Conservation (phyloP, 1,140 invertebrate genomes). For the Zophobas morio region DNA sequence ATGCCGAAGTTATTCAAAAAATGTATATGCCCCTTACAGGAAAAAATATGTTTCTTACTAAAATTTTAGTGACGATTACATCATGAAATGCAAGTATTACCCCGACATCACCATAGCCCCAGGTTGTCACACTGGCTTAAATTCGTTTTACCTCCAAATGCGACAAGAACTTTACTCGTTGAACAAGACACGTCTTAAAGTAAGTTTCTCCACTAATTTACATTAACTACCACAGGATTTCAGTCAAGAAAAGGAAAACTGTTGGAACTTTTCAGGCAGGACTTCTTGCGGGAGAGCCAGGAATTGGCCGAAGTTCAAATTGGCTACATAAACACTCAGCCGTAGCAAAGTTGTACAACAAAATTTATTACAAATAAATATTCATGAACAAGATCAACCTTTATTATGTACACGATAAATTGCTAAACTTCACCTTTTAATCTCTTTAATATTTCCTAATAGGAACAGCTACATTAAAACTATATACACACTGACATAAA, state of each 20-base stretch:
- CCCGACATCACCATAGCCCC: neutral
- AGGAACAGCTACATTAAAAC: slow-evolving; percentile 19
- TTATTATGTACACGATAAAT: slow-evolving; percentile 10
- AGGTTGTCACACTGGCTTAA: slow-evolving; percentile 15
- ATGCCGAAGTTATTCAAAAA: too few relatives aligned
- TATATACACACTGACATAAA: slow-evolving; percentile 27
- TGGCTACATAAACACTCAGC: slow-evolving; percentile 26
- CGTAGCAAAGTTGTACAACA: slow-evolving; percentile 11
- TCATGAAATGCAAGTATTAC: slow-evolving; percentile 22
- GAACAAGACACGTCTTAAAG: slow-evolving; percentile 3
- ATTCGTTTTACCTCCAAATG: slow-evolving; percentile 19
- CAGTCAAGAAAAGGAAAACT: slow-evolving; percentile 20
- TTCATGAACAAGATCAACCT: slow-evolving; percentile 29
- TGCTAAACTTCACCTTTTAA: slow-evolving; percentile 6
- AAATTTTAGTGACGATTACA: slow-evolving; percentile 27
- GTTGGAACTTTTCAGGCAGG: slow-evolving; percentile 8
- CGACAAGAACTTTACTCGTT: slow-evolving; percentile 21
- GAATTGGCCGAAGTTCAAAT: slow-evolving; percentile 1
- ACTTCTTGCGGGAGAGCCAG: slow-evolving; percentile 1
- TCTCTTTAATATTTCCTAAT: neutral
- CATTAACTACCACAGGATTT: neutral
- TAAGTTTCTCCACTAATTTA: neutral
- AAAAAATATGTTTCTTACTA: neutral
- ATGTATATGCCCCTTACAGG: too few relatives aligned
- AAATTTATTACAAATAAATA: slow-evolving; percentile 39